Percentiles rank a stretch among this genome's conserved stretches.
These are phyloP conservation scores for Ypsolopha scabrella DNA, from an alignment of 2,888 invertebrate genomes.

Conservation along the genomic window DNA sequence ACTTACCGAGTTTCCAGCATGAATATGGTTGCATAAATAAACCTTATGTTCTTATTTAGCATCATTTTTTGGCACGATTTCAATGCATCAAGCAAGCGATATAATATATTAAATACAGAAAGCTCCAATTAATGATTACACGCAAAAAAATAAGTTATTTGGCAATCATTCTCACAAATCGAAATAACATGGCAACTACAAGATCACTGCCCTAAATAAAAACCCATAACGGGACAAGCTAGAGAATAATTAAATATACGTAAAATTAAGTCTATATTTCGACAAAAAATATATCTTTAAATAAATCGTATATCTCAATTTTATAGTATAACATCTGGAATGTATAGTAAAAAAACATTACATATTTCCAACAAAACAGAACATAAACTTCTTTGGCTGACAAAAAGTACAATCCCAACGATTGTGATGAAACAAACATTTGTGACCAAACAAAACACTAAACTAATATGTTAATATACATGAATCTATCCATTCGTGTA, in stretches of 20 bases:
- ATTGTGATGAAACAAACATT: conserved; percentile 1
- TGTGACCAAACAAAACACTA: conserved; percentile 5
- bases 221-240: neutral
- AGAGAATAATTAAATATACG: too few relatives aligned
- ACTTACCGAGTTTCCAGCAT: too few relatives aligned
- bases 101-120: too few relatives aligned
- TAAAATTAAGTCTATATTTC: too few relatives aligned
- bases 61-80: too few relatives aligned
- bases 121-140: neutral
- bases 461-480: neutral
- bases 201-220: conserved; percentile 26
- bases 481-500: too few relatives aligned
- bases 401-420: neutral
- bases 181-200: conserved; percentile 38
- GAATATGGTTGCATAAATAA: too few relatives aligned
- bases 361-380: neutral
- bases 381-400: neutral
- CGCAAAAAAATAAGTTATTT: conserved; percentile 28
- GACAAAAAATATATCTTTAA: neutral
- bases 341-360: neutral
- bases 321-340: neutral
- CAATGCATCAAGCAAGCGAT: too few relatives aligned
- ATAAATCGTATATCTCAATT: neutral
- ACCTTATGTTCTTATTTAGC: too few relatives aligned
- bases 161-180: conserved; percentile 41